Conservation (phyloP, 1,140 invertebrate genomes). For the Tribolium madens region DNA sequence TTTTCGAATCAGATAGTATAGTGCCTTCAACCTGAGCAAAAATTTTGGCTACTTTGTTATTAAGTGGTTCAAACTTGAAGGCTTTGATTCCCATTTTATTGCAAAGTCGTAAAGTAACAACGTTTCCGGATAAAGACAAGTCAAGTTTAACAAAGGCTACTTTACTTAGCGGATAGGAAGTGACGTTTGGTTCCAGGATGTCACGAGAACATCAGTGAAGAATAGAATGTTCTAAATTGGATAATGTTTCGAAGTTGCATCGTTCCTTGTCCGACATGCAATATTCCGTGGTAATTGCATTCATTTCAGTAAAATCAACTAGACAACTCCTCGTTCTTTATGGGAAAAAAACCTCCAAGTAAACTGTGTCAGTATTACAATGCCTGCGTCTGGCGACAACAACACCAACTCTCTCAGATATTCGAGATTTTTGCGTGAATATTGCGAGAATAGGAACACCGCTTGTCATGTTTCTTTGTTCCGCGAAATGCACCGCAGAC, state of each 20-base stretch:
- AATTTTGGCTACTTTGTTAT: too few species aligned
- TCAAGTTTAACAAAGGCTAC: slow-evolving; percentile 42
- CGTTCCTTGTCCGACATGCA: slow-evolving; percentile 33
- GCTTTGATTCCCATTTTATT: slow-evolving; percentile 19
- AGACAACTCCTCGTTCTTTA: not conserved
- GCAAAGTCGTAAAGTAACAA: slow-evolving; percentile 14
- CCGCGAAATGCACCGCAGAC: not conserved
- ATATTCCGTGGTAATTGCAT: slow-evolving; percentile 25
- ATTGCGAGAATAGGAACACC: not conserved
- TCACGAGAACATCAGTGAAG: slow-evolving; percentile 43
- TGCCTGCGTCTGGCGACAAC: not conserved
- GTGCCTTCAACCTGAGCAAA: too few species aligned
- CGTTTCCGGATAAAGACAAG: slow-evolving; percentile 37
- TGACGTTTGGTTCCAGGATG: slow-evolving; percentile 45
- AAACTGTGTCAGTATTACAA: slow-evolving; percentile 22
- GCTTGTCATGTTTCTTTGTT: slow-evolving; percentile 20
- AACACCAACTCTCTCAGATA: not conserved
- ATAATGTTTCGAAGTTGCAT: slow-evolving; percentile 42
- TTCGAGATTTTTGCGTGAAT: not conserved
- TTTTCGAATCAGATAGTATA: too few species aligned
- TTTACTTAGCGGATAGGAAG: slow-evolving; percentile 43
- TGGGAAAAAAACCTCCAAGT: not conserved
- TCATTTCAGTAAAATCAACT: slow-evolving; percentile 8
- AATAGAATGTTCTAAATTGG: slow-evolving; percentile 47
- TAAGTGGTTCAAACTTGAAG: too few species aligned